A percentile compares a stretch with the other conserved stretches of the same genome.
Evolutionary conservation across 2,797 vertebrate genomes (phyloP).

Genomic region (Alosa sapidissima): DNA sequence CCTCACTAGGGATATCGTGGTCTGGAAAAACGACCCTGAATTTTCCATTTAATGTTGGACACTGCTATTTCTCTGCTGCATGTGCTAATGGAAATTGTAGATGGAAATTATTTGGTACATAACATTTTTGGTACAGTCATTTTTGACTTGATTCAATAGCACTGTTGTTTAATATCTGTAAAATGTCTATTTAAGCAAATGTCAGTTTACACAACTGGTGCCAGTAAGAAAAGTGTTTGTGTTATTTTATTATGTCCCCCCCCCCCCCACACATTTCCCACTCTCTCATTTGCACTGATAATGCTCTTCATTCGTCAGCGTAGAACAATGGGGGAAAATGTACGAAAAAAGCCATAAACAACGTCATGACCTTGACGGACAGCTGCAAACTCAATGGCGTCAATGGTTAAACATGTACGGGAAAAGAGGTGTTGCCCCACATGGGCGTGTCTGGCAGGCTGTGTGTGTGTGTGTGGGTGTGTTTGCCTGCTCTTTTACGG

Average conservation of each 20-base stretch:
- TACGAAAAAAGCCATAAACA: not conserved
- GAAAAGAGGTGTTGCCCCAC: not conserved
- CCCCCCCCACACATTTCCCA: not conserved
- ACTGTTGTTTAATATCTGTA: no score
- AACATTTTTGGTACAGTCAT: no score
- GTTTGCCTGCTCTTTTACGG: conserved; percentile 5
- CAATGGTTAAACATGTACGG: not conserved
- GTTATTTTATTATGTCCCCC: not conserved
- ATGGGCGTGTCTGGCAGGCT: no score
- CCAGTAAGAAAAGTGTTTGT: not conserved
- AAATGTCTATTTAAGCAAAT: not conserved
- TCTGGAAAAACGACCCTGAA: not conserved
- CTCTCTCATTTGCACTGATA: not conserved
- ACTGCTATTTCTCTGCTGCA: not conserved
- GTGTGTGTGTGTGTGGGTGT: not conserved
- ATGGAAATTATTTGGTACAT: not conserved
- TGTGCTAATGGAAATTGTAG: not conserved
- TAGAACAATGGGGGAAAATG: not conserved
- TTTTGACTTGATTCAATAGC: not conserved
- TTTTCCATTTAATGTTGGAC: not conserved
- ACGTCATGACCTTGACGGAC: not conserved
- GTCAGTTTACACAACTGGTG: not conserved
- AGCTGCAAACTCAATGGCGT: not conserved
- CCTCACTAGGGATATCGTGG: not conserved
- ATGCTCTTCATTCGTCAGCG: not conserved